A percentile compares a stretch with the other conserved stretches of the same genome.
Conservation (phyloP, 1,140 invertebrate genomes). For the Drosophila mojavensis region DNA sequence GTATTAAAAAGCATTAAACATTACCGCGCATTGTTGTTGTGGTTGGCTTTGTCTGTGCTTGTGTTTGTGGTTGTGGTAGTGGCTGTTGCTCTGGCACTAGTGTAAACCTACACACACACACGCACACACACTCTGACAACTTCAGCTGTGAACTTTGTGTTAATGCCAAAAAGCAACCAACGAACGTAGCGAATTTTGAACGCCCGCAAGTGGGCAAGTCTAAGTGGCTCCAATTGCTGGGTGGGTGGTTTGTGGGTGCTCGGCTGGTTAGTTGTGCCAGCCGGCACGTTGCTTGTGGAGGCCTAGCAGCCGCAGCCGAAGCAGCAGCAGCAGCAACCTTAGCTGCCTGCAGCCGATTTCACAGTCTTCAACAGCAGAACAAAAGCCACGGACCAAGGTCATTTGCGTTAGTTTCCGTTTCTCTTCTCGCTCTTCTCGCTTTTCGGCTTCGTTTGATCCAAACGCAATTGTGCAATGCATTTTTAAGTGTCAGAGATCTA, state of each 20-base stretch:
- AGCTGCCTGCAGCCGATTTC: constrained; percentile 33
- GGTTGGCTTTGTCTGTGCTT: constrained; percentile 9
- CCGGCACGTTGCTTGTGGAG: constrained; percentile 7
- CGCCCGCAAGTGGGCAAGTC: not conserved
- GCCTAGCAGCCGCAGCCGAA: constrained; percentile 10
- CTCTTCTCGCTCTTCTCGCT: not conserved
- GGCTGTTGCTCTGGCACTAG: constrained; percentile 8
- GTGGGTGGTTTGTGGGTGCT: constrained; percentile 14
- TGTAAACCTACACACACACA: constrained; percentile 44
- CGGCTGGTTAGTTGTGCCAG: not conserved
- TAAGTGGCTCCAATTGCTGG: constrained; percentile 14
- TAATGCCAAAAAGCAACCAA: constrained; percentile 55
- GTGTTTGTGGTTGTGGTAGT: constrained; percentile 27
- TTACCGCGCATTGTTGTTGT: constrained; percentile 56
- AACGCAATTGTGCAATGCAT: constrained; percentile 56
- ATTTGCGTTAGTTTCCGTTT: not conserved
- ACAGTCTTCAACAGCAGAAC: constrained; percentile 45
- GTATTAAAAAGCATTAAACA: constrained; percentile 83
- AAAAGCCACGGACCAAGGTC: constrained; percentile 43
- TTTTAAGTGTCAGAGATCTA: constrained; percentile 52
- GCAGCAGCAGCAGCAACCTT: constrained; percentile 13
- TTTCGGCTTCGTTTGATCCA: constrained; percentile 34
- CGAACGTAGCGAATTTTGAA: constrained; percentile 43
- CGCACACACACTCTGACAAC: constrained; percentile 9
- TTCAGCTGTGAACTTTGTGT: constrained; percentile 55